Percentiles rank a stretch among this genome's conserved stretches.
These are phyloP conservation scores for Tarsius wallacei DNA, from an alignment of 2,797 vertebrate species.

Conservation along the genomic window DNA sequence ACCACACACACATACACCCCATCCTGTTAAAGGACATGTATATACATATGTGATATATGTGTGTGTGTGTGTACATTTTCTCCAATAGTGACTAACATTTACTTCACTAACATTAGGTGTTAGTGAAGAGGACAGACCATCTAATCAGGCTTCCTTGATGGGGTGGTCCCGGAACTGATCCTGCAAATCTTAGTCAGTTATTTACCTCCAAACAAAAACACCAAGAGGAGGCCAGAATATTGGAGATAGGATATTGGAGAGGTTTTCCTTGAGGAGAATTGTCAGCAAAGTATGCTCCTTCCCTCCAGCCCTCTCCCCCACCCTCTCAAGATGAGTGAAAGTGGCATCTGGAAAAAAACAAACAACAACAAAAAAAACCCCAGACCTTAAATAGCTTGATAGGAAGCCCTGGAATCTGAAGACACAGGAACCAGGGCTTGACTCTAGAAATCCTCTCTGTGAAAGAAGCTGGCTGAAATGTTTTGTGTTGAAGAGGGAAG, in stretches of 20 bases:
- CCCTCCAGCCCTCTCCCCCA: fast-evolving
- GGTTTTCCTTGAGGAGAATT: neutral
- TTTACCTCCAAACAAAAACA: neutral
- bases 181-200: neutral
- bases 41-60: no score
- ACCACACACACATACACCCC: no score
- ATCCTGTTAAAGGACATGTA: no score
- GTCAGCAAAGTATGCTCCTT: neutral
- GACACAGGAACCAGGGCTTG: neutral
- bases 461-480: neutral
- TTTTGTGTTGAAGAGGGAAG: neutral
- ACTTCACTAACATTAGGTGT: neutral
- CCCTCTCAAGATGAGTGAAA: neutral
- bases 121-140: neutral
- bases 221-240: neutral
- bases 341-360: no score
- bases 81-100: neutral
- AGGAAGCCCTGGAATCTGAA: neutral
- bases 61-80: neutral
- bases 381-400: neutral
- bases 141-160: neutral
- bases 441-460: neutral
- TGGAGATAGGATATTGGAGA: neutral
- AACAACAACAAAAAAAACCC: no score
- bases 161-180: neutral